Base-by-base conservation (phyloP, 2,888 invertebrate species). In the Acanthosepion lycidas region DNA sequence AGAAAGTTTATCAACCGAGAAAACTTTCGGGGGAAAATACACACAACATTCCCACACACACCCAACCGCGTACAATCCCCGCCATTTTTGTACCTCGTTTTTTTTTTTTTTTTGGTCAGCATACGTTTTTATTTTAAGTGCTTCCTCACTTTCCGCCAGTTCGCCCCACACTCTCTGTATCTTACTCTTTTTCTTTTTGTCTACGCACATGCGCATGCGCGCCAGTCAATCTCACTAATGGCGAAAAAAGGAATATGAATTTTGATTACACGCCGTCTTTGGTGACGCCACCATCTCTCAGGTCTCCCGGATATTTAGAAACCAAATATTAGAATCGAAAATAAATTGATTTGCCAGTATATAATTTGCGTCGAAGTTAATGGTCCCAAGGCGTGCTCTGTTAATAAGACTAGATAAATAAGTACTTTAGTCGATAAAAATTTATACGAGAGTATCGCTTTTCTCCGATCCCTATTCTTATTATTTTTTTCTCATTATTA, bases 211-310 rank as follows among this genome's bases (percentile, higher is more conserved):
- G 78, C 78, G n/a, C 78, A 78, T 78, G 78, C 78, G 78, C 78
- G 12, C n/a, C n/a, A 78, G n/a, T 78, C n/a, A 33, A 78, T 78
- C n/a, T n/a, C n/a, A 78, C 78, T 78, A 78, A 78, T 78, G n/a
- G n/a, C n/a, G n/a, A 78, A n/a, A 78, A 78, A 78, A 78, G 78
- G 78, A 78, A 78, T 78, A 78, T 78, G 78, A 78, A n/a, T 78
- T 78, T 78, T 78, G 78, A 78, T 78, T 78, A n/a, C 78, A 15
- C n/a, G n/a, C 4, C 12, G 78, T 78, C n/a, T 78, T 33, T n/a
- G n/a, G n/a, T 15, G n/a, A 78, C 33, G 78, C n/a, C n/a, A n/a
- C n/a, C 78, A 20, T n/a, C 12, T n/a, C n/a, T n/a, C 78, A 78
- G n/a, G 78, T 78, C 78, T 78, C n/a, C 15, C n/a, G 78, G 78